Conservation (phyloP, 2,888 invertebrate genomes). For the Standfussiana lucernea region DNA sequence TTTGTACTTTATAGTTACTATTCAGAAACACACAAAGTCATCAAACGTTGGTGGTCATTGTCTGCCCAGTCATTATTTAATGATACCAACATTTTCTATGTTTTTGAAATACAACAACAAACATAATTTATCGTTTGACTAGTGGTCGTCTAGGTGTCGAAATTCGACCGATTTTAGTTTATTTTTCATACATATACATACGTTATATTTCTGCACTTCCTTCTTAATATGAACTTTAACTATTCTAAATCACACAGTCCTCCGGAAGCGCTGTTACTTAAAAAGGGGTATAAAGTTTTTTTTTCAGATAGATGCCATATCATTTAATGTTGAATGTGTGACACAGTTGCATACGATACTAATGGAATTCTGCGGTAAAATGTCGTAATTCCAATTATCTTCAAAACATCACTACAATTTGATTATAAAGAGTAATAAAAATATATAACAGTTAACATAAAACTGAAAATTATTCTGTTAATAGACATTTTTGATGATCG, state of each 20-base stretch:
- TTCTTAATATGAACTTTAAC: not conserved
- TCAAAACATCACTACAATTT: conserved; percentile 37
- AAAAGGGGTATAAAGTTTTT: not conserved
- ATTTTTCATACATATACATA: not conserved
- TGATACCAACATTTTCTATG: conserved; percentile 24
- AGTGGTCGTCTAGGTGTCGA: not conserved
- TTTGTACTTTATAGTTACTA: conserved; percentile 53
- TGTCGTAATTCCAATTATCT: conserved; percentile 19
- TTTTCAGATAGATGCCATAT: not conserved
- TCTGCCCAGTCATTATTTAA: conserved; percentile 56
- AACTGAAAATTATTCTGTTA: conserved; percentile 45
- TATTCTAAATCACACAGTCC: not conserved
- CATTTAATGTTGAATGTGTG: conserved; percentile 13
- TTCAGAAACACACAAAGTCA: conserved; percentile 60
- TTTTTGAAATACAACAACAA: conserved; percentile 17
- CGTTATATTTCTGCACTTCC: not conserved
- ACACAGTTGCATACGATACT: conserved; percentile 5
- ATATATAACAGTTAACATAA: conserved; percentile 37
- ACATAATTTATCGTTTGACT: not conserved
- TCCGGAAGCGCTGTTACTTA: not conserved
- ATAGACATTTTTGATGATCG: conserved; percentile 44
- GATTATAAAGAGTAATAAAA: conserved; percentile 45
- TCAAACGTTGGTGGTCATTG: conserved; percentile 59
- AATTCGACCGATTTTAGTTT: not conserved
- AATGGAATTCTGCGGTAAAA: not conserved